Base-by-base conservation (phyloP, 2,113 vertebrate species). In the Rhipidura dahli region DNA sequence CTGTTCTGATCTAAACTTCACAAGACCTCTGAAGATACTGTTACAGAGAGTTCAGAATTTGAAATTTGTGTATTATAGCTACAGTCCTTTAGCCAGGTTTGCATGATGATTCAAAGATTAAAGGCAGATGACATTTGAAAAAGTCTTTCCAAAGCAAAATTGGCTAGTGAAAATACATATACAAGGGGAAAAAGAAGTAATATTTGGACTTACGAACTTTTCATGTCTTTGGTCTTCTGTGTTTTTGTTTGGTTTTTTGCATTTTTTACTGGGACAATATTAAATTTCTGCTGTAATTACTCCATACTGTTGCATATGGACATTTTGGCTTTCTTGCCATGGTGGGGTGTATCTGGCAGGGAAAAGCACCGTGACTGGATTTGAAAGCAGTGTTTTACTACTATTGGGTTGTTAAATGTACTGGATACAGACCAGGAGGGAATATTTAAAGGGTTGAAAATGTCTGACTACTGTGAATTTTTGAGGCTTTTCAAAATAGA, bases 301-400 rank as follows among this genome's bases (percentile, higher is more conserved):
- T 39, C 7, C 21, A 31, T 42, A 15, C 5, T 44, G 9, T 8
- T 86, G 6, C 19, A 33, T 53, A 17, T 1, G 15, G 1, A 0
- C 35, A 42, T 42, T 87, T 60, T 64, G 17, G 1, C 8, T 79
- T 78, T 82, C 60, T 79, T 61, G 21, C 2, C 20, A 14, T 53
- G 23, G 5, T 51, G 23, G 19, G 20, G 27, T 45, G 12, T 6
- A 40, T 4, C 8, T 45, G 69, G 9, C 6, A 13, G 4, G 13
- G 23, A 49, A 79, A 57, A 79, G 0, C 15, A 35, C 27, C 13
- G 1, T 1, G 1, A 7, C 2, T 21, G 7, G 3, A n/a, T 71
- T 89, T 49, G 13, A 71, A 85, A 79, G 9, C 3, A 39, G 2
- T 26, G 15, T 28, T 82, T 50, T 72, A 23, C 17, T 47, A 4